A percentile compares a stretch with the other conserved stretches of the same genome.
Evolutionary conservation across 2,888 invertebrate species (phyloP).

Genomic region (Escarpia spicata): DNA sequence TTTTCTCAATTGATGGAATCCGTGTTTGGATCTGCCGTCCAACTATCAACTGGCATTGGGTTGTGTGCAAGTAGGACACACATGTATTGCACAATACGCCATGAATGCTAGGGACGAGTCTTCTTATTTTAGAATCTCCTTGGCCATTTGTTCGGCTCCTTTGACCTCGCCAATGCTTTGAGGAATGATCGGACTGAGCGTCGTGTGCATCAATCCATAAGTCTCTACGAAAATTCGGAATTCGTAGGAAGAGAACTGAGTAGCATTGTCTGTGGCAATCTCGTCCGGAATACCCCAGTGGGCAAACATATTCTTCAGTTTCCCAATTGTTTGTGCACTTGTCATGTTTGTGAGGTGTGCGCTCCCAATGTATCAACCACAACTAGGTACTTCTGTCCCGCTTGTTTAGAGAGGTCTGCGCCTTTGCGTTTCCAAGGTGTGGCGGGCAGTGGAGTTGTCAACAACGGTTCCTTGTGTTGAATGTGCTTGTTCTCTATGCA

Average conservation of each 20-base stretch:
- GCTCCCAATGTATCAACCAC: neutral
- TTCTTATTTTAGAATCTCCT: slow-evolving; percentile 13
- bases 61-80: neutral
- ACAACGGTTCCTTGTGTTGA: neutral
- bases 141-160: slow-evolving; percentile 20
- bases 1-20: too few relatives aligned
- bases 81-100: slow-evolving; percentile 9
- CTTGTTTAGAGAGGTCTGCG: neutral
- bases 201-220: too few relatives aligned
- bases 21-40: neutral
- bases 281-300: neutral
- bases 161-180: neutral
- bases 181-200: neutral
- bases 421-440: neutral
- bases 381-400: too few relatives aligned
- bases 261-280: too few relatives aligned
- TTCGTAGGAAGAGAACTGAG: too few relatives aligned
- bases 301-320: neutral
- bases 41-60: neutral
- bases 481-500: neutral
- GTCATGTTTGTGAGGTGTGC: neutral
- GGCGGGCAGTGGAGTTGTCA: too few relatives aligned
- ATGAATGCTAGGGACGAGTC: slow-evolving; percentile 13
- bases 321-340: neutral
- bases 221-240: too few relatives aligned